Conservation (phyloP, 53 echinoderm and acorn worm genomes). For the Henricia sp. region DNA sequence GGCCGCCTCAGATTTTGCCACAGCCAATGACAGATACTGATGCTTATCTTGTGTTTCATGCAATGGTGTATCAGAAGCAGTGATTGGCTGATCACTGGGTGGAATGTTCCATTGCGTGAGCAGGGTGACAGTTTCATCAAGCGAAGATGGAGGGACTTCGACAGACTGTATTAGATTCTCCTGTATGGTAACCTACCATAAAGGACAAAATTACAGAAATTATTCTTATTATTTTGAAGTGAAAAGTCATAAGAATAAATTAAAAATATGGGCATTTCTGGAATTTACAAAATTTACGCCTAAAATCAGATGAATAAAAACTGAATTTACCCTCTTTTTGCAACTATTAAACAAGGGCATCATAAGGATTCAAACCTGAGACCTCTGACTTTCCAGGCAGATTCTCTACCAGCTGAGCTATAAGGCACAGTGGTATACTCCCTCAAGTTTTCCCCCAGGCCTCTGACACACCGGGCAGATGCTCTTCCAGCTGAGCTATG, state of each 20-base stretch:
- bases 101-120: constrained; percentile 71
- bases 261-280: background rate
- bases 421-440: no score
- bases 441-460: no score
- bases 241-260: background rate
- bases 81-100: constrained; percentile 52
- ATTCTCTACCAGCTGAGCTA: no score
- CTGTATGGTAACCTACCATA: constrained; percentile 7
- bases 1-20: constrained; percentile 48
- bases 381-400: no score
- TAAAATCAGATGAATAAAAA: background rate
- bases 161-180: constrained; percentile 14
- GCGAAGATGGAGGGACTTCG: constrained; percentile 18
- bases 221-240: background rate
- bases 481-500: no score
- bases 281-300: background rate
- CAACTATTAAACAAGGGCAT: no score
- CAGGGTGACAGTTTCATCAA: constrained; percentile 58
- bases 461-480: no score
- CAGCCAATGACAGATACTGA: constrained; percentile 75
- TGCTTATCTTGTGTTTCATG: constrained; percentile 20
- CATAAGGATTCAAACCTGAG: no score
- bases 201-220: no score
- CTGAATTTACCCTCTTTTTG: background rate
- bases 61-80: constrained; percentile 33